A percentile compares a stretch with the other conserved stretches of the same genome.
Conservation (phyloP, 1,140 invertebrate genomes). For the Ips nitidus region DNA sequence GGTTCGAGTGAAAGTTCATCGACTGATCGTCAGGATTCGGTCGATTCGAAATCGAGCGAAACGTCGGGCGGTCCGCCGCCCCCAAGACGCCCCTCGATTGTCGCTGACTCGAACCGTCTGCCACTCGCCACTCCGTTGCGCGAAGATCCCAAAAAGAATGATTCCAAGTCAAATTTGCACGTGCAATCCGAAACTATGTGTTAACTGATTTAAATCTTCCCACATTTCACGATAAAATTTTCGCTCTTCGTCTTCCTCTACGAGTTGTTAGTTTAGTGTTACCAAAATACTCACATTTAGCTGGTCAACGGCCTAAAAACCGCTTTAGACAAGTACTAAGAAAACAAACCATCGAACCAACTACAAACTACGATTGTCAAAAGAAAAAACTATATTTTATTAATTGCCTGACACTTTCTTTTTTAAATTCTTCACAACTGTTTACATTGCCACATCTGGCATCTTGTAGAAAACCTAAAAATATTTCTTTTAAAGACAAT, state of each 20-base stretch:
- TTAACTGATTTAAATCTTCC: conserved; percentile 37
- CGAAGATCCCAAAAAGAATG: conserved; percentile 52
- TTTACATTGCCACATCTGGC: too few species aligned
- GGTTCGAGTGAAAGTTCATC: conserved; percentile 39
- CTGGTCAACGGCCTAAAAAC: too few species aligned
- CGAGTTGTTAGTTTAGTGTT: too few species aligned
- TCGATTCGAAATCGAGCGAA: conserved; percentile 43
- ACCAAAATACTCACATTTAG: too few species aligned
- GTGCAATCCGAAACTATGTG: conserved; percentile 60
- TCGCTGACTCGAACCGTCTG: conserved; percentile 59
- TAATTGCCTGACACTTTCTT: too few species aligned
- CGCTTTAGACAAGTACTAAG: too few species aligned
- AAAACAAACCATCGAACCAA: too few species aligned
- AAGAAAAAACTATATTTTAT: too few species aligned
- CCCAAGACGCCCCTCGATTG: conserved; percentile 57
- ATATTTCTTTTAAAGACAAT: background rate
- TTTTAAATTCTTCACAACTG: too few species aligned
- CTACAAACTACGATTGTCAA: too few species aligned
- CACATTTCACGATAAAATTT: background rate
- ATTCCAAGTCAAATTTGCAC: conserved; percentile 51
- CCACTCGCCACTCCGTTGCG: conserved; percentile 52
- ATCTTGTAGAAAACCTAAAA: too few species aligned
- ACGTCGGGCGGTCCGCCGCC: conserved; percentile 40
- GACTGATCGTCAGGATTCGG: conserved; percentile 47
- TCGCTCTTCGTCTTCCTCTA: too few species aligned